phyloP scores from a whole-genome alignment of 2,888 invertebrate genomes.

The Anticlea derivata region DNA sequence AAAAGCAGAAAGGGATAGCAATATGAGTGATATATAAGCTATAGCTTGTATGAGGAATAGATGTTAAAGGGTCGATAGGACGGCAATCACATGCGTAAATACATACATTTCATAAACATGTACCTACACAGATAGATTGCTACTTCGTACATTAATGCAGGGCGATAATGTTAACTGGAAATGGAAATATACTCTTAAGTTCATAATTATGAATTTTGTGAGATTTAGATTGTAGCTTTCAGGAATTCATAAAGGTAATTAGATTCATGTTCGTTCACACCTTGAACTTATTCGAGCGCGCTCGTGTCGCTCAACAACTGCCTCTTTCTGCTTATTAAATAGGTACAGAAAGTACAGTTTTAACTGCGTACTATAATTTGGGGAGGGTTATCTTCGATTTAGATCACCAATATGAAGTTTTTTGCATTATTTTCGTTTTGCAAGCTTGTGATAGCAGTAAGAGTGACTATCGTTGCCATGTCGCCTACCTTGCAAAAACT shows the following conservation, averaged over 20 bases:
- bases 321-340: too few species aligned
- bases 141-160: background rate
- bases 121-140: background rate
- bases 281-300: background rate
- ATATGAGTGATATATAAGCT: background rate
- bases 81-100: conserved; percentile 4
- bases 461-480: too few species aligned
- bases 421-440: too few species aligned
- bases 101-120: background rate
- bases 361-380: too few species aligned
- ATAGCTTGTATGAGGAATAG: conserved; percentile 6
- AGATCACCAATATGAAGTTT: too few species aligned
- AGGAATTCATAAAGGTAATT: conserved; percentile 3
- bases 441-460: too few species aligned
- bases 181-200: too few species aligned
- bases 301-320: background rate
- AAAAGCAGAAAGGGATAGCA: background rate
- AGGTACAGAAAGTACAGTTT: too few species aligned
- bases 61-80: conserved; percentile 15
- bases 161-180: background rate
- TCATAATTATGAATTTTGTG: too few species aligned
- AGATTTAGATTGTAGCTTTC: background rate
- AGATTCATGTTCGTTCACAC: background rate
- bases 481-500: too few species aligned
- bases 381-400: too few species aligned